A percentile compares a stretch with the other conserved stretches of the same genome.
These are phyloP conservation scores for Labeo rohita DNA, from an alignment of 2,113 vertebrate genomes.

Conservation along the genomic window DNA sequence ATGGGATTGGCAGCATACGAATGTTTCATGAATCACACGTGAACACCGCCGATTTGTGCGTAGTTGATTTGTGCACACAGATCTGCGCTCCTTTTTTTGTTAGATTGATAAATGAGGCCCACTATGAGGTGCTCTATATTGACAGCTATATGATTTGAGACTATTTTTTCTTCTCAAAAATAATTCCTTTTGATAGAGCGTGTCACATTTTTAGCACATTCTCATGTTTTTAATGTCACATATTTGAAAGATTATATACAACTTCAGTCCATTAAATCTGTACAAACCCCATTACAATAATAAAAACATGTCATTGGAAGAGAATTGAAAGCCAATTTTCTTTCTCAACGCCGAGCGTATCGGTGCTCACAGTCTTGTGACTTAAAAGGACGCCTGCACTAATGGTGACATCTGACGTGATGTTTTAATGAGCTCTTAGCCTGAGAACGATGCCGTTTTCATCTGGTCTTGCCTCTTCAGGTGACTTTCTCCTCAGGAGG, in stretches of 20 bases:
- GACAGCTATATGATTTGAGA: neutral
- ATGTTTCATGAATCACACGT: too few species aligned
- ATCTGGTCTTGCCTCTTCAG: neutral
- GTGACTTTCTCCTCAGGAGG: neutral
- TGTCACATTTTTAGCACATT: neutral
- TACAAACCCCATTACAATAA: neutral
- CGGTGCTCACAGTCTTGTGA: neutral
- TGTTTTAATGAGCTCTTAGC: conserved; percentile 25
- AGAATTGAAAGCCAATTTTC: neutral
- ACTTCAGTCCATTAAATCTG: neutral
- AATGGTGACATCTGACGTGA: conserved; percentile 21
- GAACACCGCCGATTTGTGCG: too few species aligned
- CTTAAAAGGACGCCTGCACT: neutral
- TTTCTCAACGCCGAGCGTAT: neutral
- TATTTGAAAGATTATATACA: neutral
- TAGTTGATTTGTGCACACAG: too few species aligned
- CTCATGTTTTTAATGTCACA: neutral
- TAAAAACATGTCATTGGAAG: neutral
- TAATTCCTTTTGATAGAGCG: neutral
- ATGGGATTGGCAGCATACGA: too few species aligned
- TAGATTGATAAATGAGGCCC: too few species aligned
- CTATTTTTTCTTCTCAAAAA: neutral
- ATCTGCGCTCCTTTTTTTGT: too few species aligned
- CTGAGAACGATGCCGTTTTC: neutral
- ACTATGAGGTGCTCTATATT: neutral